Evolutionary conservation across 2,113 vertebrate genomes (phyloP), one percentile per base, ranked within the genome.

Genomic region (Nycticryphes semicollaris): DNA sequence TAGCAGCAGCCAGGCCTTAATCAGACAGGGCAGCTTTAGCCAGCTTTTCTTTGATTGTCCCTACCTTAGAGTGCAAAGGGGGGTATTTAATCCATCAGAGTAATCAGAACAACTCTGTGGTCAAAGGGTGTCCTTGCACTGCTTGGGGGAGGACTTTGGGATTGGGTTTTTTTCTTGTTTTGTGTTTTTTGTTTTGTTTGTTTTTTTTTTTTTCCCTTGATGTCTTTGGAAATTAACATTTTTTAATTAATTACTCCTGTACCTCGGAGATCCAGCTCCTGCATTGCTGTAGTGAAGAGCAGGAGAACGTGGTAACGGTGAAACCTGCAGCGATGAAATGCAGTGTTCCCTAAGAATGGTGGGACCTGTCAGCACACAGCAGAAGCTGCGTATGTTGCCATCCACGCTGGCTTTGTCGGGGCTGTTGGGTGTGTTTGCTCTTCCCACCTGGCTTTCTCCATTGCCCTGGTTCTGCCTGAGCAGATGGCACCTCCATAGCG

Each of bases 71-170:
- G 23, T 31, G 66, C 43, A 23, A 53, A 30, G 43, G 69, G 37
- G 56, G 50, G 14, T 68, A 37, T 47, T 92, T 73, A 79, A 59
- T 89, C 74, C 41, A 43, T 85, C 76, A 62, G 45, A 60, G 37
- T 68, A 63, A 69, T 76, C 57, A 45, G 43, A 78, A 67, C 39
- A 84, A 53, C 35, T 89, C 10, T 4, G 35, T n/a, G n/a, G 27
- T 84, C n/a, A 74, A 7, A 39, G 54, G 45, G 47, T 75, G 18
- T 45, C 43, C 35, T 81, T 74, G 48, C 4, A 63, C 6, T 14
- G 7, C 6, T 5, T 5, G 2, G 33, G 24, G n/a, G 24, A 6
- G 43, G 31, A 31, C 12, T 17, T 47, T 1, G 0, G 22, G 8
- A 13, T 92, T 83, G 25, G n/a, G 7, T 35, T 28, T 33, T 33